Evolutionary conservation across 2,888 invertebrate genomes (phyloP).

Genomic region (Metalampra italica): DNA sequence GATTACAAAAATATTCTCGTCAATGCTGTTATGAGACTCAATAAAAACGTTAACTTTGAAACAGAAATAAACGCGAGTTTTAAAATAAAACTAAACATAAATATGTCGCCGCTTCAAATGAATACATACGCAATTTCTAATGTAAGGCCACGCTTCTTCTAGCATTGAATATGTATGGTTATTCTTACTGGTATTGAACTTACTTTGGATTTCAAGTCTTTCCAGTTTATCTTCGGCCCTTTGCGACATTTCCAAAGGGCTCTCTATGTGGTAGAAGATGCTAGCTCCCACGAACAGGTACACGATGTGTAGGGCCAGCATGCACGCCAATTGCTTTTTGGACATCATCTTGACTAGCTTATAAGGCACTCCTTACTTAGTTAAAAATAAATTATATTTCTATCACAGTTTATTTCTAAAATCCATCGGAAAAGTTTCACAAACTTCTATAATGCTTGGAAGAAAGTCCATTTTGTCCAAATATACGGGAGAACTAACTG

Average conservation of each 20-base stretch:
- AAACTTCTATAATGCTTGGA: constrained; percentile 19
- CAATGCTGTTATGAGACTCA: background rate
- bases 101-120: background rate
- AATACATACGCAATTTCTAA: constrained; percentile 1
- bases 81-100: constrained; percentile 1
- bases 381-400: constrained; percentile 13
- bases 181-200: constrained; percentile 36
- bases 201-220: constrained; percentile 85
- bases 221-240: constrained; percentile 79
- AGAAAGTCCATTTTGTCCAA: constrained; percentile 51
- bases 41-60: constrained; percentile 5
- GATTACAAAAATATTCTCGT: too few relatives aligned
- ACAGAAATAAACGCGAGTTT: constrained; percentile 6
- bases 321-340: constrained; percentile 87
- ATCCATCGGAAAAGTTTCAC: constrained; percentile 25
- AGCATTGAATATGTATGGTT: background rate
- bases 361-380: constrained; percentile 21
- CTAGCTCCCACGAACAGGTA: constrained; percentile 91
- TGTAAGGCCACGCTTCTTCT: constrained; percentile 1
- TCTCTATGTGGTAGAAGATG: constrained; percentile 90
- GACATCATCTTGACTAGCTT: constrained; percentile 83
- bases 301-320: constrained; percentile 85
- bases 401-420: constrained; percentile 30
- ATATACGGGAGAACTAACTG: constrained; percentile 29
- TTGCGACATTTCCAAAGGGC: constrained; percentile 81